Conservation (phyloP, 2,888 invertebrate genomes). For the Drosophila neotestacea region DNA sequence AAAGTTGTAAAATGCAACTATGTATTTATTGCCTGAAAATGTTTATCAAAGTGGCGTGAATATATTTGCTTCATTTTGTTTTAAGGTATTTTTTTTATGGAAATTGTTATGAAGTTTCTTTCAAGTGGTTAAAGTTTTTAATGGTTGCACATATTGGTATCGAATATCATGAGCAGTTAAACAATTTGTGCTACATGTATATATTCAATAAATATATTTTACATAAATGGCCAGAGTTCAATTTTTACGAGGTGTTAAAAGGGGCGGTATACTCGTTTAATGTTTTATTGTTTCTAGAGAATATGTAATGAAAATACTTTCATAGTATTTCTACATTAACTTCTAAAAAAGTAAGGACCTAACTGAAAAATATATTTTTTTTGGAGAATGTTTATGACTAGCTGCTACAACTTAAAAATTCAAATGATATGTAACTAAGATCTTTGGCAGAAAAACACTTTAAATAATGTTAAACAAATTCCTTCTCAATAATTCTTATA, state of each 20-base stretch:
- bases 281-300: not conserved
- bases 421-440: no score
- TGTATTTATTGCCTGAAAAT: constrained; percentile 63
- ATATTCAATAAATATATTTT: not conserved
- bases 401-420: no score
- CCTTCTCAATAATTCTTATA: not conserved
- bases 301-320: not conserved
- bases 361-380: no score
- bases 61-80: constrained; percentile 36
- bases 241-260: not conserved
- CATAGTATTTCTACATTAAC: no score
- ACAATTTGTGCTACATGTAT: not conserved
- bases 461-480: not conserved
- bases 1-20: constrained; percentile 70
- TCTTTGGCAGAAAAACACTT: not conserved
- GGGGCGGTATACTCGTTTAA: not conserved
- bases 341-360: no score
- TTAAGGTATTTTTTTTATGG: constrained; percentile 27
- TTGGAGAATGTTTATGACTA: no score
- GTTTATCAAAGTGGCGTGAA: constrained; percentile 61
- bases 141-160: constrained; percentile 7
- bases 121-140: constrained; percentile 23
- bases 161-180: constrained; percentile 9
- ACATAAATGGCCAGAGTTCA: not conserved
- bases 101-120: constrained; percentile 32